Conservation (phyloP, 2,797 vertebrate genomes). For the Spinibarbus caldwelli region DNA sequence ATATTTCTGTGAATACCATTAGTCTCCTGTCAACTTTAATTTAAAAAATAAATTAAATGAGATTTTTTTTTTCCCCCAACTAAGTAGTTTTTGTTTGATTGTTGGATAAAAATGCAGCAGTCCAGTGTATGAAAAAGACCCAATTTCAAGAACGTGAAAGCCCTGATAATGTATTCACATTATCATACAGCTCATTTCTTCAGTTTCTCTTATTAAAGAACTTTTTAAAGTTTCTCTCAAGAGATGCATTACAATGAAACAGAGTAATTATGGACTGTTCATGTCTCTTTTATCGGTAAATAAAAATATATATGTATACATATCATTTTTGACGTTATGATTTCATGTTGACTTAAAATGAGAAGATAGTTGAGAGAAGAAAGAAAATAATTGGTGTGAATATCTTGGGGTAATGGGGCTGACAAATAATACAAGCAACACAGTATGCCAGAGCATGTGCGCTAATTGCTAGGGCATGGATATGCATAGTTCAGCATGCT, state of each 20-base stretch:
- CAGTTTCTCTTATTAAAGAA: neutral
- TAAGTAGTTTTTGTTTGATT: neutral
- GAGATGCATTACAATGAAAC: neutral
- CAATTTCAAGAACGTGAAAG: no score
- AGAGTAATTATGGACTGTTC: neutral
- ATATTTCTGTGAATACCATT: neutral
- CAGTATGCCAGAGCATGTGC: neutral
- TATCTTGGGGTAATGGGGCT: neutral
- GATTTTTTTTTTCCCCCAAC: no score
- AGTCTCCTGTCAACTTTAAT: neutral
- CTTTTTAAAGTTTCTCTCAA: neutral
- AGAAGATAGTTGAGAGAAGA: neutral
- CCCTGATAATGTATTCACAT: neutral
- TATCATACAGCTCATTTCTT: neutral
- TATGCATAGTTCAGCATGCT: neutral
- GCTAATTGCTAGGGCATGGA: no score
- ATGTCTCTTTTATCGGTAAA: neutral
- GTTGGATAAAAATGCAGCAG: neutral
- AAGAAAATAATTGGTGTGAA: neutral
- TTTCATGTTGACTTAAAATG: neutral
- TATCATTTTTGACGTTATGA: neutral
- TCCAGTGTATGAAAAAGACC: neutral
- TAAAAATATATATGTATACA: neutral
- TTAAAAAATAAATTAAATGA: neutral
- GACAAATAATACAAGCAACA: neutral